These are phyloP conservation scores for Leistus spinibarbis DNA, from an alignment of 2,888 invertebrate genomes.

Conservation along the genomic window DNA sequence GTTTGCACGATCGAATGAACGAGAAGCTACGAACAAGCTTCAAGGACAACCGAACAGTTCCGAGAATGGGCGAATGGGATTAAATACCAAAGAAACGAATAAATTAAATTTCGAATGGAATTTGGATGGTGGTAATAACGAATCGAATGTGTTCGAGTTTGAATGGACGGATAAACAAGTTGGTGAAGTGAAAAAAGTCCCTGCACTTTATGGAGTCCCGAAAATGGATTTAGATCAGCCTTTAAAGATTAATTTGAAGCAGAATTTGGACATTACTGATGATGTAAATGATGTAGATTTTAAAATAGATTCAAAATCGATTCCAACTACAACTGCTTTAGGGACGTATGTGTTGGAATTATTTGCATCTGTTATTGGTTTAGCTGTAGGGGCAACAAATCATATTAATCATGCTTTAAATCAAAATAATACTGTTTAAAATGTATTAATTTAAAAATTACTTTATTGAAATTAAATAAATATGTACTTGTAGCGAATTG, in stretches of 20 bases:
- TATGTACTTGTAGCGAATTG: too few relatives aligned
- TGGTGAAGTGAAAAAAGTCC: background rate
- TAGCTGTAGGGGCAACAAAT: conserved; percentile 40
- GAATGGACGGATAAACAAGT: background rate
- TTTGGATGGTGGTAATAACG: background rate
- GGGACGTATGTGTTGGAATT: conserved; percentile 41
- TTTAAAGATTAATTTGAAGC: background rate
- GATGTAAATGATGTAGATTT: background rate
- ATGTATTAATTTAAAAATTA: background rate
- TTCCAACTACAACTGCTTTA: conserved; percentile 17
- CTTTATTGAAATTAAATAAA: too few relatives aligned
- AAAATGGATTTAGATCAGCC: background rate
- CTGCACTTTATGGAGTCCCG: background rate
- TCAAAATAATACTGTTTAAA: conserved; percentile 30
- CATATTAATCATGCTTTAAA: conserved; percentile 24
- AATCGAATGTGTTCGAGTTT: background rate
- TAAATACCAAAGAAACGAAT: background rate
- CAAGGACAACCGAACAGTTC: background rate
- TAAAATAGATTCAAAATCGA: background rate
- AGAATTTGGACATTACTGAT: background rate
- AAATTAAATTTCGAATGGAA: conserved; percentile 3
- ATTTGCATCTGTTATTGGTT: conserved; percentile 37
- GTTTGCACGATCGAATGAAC: background rate
- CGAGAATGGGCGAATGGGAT: background rate
- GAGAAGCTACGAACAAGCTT: background rate